These are phyloP conservation scores for Phataginus tricuspis DNA, from an alignment of 2,797 vertebrate species.

Conservation along the genomic window DNA sequence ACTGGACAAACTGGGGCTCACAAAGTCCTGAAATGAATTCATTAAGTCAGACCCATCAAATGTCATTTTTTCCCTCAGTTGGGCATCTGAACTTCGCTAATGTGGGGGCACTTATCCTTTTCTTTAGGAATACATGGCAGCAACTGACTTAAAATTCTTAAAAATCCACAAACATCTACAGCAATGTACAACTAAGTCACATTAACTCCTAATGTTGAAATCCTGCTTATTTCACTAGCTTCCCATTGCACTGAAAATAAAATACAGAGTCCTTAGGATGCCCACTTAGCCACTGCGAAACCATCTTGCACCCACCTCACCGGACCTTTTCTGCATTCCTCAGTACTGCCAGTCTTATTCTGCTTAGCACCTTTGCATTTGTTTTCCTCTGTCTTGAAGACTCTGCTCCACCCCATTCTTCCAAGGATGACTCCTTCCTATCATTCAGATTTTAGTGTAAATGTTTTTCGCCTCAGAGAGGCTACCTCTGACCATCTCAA, in stretches of 20 bases:
- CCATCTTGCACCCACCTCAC: not conserved
- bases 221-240: not conserved
- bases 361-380: not conserved
- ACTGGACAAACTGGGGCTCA: slow-evolving; percentile 90
- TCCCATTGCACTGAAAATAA: not conserved
- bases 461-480: not conserved
- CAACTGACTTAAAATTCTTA: not conserved
- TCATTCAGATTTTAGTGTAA: not conserved
- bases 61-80: not conserved
- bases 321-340: not conserved
- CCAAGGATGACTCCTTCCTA: not conserved
- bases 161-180: not conserved
- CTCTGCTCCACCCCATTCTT: not conserved
- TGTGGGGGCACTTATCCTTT: not conserved
- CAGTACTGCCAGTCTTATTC: not conserved
- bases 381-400: not conserved
- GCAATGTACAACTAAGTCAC: not conserved
- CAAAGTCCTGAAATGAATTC: slow-evolving; percentile 79
- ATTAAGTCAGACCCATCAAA: slow-evolving; percentile 54
- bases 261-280: not conserved
- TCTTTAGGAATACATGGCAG: not conserved
- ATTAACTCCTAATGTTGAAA: not conserved
- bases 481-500: not conserved
- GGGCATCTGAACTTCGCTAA: slow-evolving; percentile 1
- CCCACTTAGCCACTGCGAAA: not conserved